A percentile compares a stretch with the other conserved stretches of the same genome.
Conservation (phyloP, 1,140 invertebrate species). For the Drosophila prosaltans region DNA sequence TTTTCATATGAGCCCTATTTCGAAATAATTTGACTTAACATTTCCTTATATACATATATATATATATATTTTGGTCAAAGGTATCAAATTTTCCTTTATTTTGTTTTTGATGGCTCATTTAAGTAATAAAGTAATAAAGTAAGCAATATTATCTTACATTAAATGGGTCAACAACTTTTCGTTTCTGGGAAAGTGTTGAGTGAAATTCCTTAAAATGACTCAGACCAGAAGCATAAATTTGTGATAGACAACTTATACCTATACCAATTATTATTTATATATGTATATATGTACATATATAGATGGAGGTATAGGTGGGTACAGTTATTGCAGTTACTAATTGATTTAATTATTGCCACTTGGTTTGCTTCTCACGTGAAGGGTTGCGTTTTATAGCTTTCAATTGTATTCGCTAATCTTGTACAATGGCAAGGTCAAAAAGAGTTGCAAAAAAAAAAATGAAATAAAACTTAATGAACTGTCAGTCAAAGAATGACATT, state of each 20-base stretch:
- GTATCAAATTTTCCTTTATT: conserved; percentile 41
- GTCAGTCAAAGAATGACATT: conserved; percentile 19
- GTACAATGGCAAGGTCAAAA: conserved; percentile 60
- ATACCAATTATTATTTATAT: background rate
- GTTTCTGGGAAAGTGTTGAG: conserved; percentile 26
- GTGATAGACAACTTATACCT: background rate
- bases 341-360: conserved; percentile 42
- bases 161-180: conserved; percentile 71
- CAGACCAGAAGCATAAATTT: conserved; percentile 18
- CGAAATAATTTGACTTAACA: conserved; percentile 8
- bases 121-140: conserved; percentile 30
- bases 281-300: background rate
- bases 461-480: background rate
- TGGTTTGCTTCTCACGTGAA: conserved; percentile 31
- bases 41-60: conserved; percentile 4
- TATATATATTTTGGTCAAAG: conserved; percentile 6
- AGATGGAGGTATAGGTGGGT: background rate
- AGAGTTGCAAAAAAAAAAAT: conserved; percentile 13
- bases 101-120: background rate
- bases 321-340: conserved; percentile 23
- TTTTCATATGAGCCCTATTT: conserved; percentile 19
- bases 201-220: conserved; percentile 47
- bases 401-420: conserved; percentile 31
- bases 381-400: conserved; percentile 9
- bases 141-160: conserved; percentile 41